Percentiles rank a stretch among this genome's conserved stretches.
phyloP scores from a whole-genome alignment of 1,140 invertebrate species.

The Cataglyphis hispanica region DNA sequence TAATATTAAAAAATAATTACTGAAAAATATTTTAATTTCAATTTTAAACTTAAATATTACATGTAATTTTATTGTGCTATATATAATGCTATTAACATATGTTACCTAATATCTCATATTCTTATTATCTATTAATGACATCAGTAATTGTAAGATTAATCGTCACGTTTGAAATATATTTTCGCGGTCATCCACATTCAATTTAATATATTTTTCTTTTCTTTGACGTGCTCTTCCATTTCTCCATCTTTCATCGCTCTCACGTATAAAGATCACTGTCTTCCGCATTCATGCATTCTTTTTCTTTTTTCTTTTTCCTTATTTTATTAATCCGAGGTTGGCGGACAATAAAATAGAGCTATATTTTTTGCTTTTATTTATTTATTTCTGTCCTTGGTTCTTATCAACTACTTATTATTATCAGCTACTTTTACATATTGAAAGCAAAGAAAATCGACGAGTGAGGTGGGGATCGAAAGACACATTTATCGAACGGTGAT shows the following conservation, averaged over 20 bases:
- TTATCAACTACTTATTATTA: not conserved
- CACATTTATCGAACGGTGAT: slow-evolving; percentile 11
- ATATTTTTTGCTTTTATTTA: not conserved
- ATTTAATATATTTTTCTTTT: slow-evolving; percentile 4
- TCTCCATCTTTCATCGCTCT: not conserved
- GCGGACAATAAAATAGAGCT: not conserved
- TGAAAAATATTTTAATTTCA: not conserved
- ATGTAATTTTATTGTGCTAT: not conserved
- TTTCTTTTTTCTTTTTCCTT: not conserved
- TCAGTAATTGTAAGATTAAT: no score
- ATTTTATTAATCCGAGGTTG: not conserved
- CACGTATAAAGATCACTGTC: not conserved
- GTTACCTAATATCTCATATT: no score
- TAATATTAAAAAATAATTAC: not conserved
- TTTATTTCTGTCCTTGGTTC: not conserved
- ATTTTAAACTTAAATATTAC: not conserved
- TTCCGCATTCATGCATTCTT: not conserved
- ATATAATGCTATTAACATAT: no score
- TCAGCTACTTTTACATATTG: not conserved
- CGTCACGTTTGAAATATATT: not conserved
- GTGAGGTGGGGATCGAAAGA: slow-evolving; percentile 57
- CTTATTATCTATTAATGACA: no score
- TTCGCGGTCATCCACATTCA: slow-evolving; percentile 27
- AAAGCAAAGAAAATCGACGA: not conserved
- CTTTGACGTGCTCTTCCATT: not conserved